Evolutionary conservation across 2,888 invertebrate genomes (phyloP), one percentile per base, ranked within the genome.

Genomic region (Ichneumoninae sp.): DNA sequence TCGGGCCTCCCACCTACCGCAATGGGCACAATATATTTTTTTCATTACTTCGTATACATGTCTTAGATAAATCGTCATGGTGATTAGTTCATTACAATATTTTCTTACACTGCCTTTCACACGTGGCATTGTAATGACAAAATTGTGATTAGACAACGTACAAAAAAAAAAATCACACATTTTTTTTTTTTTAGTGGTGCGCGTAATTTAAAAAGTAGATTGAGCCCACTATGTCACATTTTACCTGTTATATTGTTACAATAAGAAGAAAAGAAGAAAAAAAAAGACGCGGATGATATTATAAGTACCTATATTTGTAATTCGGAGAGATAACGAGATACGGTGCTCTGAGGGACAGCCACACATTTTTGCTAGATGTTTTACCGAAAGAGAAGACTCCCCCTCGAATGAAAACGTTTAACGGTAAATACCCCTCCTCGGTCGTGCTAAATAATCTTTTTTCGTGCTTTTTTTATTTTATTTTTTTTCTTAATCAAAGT

Each of bases 301-400:
- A 90, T 89, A 89, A 90, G 88, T 89, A 90, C 90, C 65, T 90
- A 91, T 91, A 91, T 91, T 91, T 90, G 88, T 90, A 90, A 88
- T 88, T 89, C 86, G 84, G 86, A 80, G 87, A 88, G 86, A 85
- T 81, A 86, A 83, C 87, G 57, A 57, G 79, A 86, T 78, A 80
- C 84, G 80, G 83, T 85, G 86, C 84, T 86, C 83, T 82, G 83
- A 80, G 83, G 69, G 68, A 54, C 71, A 78, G 22, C 57, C 75
- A 60, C 57, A 62, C 57, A 76, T 83, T 80, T 74, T 80, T 76
- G 54, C 65, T 79, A 80, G 65, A 79, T 71, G 69, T 82, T 78
- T 79, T 83, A 65, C 79, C 83, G 79, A 65, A 71, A 52, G 22
- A 60, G 40, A 54, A 54, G 69, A 36, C 50, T 30, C n/a, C 57